Evolutionary conservation across 1,140 invertebrate genomes (phyloP).

Genomic region (Ridgeia piscesae): DNA sequence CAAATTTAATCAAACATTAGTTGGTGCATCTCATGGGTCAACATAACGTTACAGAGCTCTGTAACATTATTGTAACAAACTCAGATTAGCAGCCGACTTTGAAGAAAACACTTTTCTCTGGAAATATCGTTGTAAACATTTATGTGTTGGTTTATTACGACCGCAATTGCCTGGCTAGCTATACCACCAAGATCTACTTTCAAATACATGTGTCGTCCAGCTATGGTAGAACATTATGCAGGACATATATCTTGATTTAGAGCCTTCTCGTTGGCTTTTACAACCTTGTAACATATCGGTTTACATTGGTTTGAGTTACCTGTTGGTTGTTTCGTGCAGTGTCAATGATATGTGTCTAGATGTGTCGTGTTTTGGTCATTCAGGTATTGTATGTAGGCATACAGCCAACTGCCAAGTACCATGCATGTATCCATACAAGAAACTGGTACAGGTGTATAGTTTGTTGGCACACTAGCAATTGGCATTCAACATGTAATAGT

Average conservation of each 20-base stretch:
- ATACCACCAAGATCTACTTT: too few species aligned
- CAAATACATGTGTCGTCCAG: too few species aligned
- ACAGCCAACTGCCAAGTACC: neutral
- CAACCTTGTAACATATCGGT: neutral
- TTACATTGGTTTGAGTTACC: neutral
- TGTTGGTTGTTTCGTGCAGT: neutral
- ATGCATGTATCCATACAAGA: too few species aligned
- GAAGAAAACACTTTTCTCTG: neutral
- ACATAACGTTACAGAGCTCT: too few species aligned
- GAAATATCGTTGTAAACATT: neutral
- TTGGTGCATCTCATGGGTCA: too few species aligned
- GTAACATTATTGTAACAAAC: too few species aligned
- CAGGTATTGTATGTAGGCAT: neutral
- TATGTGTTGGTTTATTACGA: neutral
- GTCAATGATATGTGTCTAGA: too few species aligned
- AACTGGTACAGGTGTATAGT: too few species aligned
- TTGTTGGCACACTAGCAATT: too few species aligned
- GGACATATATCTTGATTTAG: neutral
- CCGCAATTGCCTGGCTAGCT: neutral
- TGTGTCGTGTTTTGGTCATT: neutral
- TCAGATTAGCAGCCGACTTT: neutral
- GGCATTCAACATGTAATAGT: too few species aligned
- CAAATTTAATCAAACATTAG: too few species aligned
- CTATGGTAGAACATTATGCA: neutral
- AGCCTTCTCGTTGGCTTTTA: neutral